Evolutionary conservation across 64 coral and sea anemone genomes (phyloP).

Genomic region (Catalaphyllia jardinei): DNA sequence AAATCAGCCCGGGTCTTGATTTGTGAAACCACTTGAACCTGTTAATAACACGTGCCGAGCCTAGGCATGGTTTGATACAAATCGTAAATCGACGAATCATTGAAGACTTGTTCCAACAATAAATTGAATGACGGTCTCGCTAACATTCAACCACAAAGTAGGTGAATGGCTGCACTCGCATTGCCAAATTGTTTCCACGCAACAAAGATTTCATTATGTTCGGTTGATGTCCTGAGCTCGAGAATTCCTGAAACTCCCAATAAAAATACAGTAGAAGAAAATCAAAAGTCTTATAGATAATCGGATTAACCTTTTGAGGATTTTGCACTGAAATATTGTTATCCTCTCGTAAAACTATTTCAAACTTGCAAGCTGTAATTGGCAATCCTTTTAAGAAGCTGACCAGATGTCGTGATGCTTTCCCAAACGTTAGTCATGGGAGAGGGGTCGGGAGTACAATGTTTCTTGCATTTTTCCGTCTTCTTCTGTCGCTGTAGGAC

Average conservation of each 20-base stretch:
- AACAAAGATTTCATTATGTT: background rate
- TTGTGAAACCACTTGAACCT: conserved; percentile 18
- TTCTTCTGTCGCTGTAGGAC: background rate
- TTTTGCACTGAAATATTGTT: conserved; percentile 7
- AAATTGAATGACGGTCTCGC: background rate
- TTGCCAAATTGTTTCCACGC: background rate
- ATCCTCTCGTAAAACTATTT: background rate
- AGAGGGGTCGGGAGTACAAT: background rate
- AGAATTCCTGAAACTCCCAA: background rate
- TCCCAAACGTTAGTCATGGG: background rate
- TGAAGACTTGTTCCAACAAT: background rate
- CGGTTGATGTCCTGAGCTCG: background rate
- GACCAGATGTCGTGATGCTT: background rate
- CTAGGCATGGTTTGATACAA: background rate
- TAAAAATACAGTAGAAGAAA: conserved; percentile 14
- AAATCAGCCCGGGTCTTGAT: background rate
- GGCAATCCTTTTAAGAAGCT: background rate
- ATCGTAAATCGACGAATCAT: background rate
- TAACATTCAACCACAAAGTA: background rate
- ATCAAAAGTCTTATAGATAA: background rate
- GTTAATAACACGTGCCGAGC: background rate
- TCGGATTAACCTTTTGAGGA: conserved; percentile 16
- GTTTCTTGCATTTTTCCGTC: background rate
- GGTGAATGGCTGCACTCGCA: background rate
- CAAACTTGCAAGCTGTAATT: conserved; percentile 10